Base-by-base conservation (phyloP, 2,888 invertebrate genomes). In the Tenthredo livida region DNA sequence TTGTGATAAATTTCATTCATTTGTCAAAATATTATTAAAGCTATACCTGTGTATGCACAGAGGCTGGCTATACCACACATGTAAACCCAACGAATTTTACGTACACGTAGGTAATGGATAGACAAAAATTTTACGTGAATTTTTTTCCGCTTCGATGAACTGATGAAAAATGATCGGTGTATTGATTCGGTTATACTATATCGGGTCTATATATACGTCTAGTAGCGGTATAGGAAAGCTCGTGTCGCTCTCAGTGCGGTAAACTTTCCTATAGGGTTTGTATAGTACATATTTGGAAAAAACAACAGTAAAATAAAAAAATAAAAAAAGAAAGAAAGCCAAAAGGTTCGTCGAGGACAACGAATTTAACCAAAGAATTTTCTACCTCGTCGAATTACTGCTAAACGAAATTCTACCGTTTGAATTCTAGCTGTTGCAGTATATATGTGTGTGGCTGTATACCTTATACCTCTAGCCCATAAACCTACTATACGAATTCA, bases 21-120 rank as follows among this genome's bases (percentile, higher is more conserved):
- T 80, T 80, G 61, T 61, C 80, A 61, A 80, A 58, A 80, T 77
- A 73, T 77, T 77, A 73, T 77, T 33, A 29, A 54, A 77, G 10
- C 40, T 12, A 12, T 12, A 12, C 1, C 70, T n/a, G 33, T 37
- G n/a, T 17, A 7, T 10, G 9, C 37, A n/a, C 6, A 7, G 37
- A n/a, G 15, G 21, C 12, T n/a, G 2, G 21, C 10, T 29, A 29
- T 25, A 29, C 50, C 77, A 10, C 40, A 61, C 61, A 61, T 25
- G 25, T 21, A 25, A 25, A 12, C 61, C 25, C 10, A 1, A 5
- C 15, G 33, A 67, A 67, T 17, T 61, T 37, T 12, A 12, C 37
- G 15, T 80, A n/a, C 21, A 54, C 61, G 61, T n/a, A 50, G 12
- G 21, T 21, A 80, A 61, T 21, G 37, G 61, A 80, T 80, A 61